Evolutionary conservation across 1,140 invertebrate species (phyloP).

Genomic region (Mamestra configurata): DNA sequence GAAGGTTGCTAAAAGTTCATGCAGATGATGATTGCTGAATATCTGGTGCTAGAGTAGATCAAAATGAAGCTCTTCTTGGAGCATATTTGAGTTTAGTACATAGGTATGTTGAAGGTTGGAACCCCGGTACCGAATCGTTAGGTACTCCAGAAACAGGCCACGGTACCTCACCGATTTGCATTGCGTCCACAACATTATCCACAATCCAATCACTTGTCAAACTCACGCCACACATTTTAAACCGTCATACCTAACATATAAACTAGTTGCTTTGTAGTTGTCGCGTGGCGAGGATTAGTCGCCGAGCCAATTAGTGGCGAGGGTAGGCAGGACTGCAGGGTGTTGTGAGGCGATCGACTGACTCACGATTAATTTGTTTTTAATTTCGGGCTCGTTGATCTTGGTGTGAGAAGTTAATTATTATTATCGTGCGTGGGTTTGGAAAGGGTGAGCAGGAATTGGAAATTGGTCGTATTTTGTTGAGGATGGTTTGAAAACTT

Average conservation of each 20-base stretch:
- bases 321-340: neutral
- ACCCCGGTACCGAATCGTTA: too few relatives aligned
- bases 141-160: too few relatives aligned
- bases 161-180: too few relatives aligned
- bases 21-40: too few relatives aligned
- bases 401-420: slow-evolving; percentile 1
- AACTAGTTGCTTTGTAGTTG: slow-evolving; percentile 24
- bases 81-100: too few relatives aligned
- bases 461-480: too few relatives aligned
- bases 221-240: neutral
- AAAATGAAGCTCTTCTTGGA: too few relatives aligned
- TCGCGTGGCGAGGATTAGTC: slow-evolving; percentile 40
- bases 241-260: slow-evolving; percentile 9
- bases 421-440: neutral
- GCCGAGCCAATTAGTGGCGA: neutral
- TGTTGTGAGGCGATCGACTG: neutral
- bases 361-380: slow-evolving; percentile 19
- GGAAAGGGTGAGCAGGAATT: too few relatives aligned
- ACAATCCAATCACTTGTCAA: slow-evolving; percentile 21
- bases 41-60: too few relatives aligned
- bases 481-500: too few relatives aligned
- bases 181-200: neutral
- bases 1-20: too few relatives aligned
- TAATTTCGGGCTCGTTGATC: slow-evolving; percentile 3
- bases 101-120: too few relatives aligned